Percentiles rank a stretch among this genome's conserved stretches.
These are phyloP conservation scores for Melipona beecheii DNA, from an alignment of 2,888 invertebrate genomes.

Conservation along the genomic window DNA sequence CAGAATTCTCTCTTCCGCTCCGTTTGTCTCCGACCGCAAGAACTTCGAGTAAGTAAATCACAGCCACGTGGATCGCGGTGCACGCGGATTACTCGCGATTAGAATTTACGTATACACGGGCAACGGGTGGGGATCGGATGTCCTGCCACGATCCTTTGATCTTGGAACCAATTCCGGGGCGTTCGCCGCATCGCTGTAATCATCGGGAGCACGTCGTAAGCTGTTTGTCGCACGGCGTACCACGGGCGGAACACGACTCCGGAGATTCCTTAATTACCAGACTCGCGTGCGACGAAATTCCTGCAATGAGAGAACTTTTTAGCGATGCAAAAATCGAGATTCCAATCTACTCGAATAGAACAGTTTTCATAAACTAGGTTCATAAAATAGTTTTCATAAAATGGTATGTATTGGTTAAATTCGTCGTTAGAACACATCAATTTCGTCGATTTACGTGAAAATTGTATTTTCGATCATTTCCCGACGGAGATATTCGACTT, in stretches of 20 bases:
- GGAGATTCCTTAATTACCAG: slow-evolving; percentile 1
- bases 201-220: not conserved
- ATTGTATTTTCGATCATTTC: no score
- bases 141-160: not conserved
- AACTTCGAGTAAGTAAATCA: not conserved
- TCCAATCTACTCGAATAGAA: no score
- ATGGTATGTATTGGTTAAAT: no score
- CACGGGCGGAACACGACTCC: not conserved
- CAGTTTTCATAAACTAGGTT: no score
- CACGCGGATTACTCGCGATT: not conserved
- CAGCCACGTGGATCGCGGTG: not conserved
- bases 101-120: not conserved
- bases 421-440: no score
- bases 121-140: not conserved
- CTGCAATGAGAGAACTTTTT: not conserved
- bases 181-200: not conserved
- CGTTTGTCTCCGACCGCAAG: not conserved
- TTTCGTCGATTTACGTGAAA: no score
- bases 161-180: not conserved
- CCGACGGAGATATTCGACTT: no score
- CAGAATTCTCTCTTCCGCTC: not conserved
- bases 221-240: not conserved
- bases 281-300: not conserved
- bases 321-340: no score
- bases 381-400: no score